Conservation (phyloP, 2,888 invertebrate genomes). For the Aricia artaxerxes region DNA sequence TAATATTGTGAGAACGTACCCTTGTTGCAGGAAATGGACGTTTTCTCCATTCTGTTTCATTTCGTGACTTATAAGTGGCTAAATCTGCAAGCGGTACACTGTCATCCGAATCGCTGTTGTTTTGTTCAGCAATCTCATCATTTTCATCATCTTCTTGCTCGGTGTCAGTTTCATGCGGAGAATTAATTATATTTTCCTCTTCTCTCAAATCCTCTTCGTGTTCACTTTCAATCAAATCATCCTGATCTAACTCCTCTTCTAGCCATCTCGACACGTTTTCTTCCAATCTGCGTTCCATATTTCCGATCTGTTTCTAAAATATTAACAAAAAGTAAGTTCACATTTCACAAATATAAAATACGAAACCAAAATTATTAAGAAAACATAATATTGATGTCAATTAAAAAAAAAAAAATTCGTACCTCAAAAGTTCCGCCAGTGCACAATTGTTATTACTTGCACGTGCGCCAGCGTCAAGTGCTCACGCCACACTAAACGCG, state of each 20-base stretch:
- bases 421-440: not conserved
- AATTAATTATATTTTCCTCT: constrained; percentile 5
- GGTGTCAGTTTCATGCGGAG: not conserved
- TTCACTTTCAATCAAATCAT: constrained; percentile 24
- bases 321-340: no score
- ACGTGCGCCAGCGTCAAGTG: no score
- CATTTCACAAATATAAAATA: no score
- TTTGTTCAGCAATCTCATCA: constrained; percentile 16
- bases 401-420: no score
- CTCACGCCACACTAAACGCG: no score
- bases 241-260: constrained; percentile 44
- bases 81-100: not conserved
- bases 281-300: no score
- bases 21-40: not conserved
- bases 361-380: no score
- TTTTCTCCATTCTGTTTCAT: no score
- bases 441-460: not conserved
- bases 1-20: constrained; percentile 17
- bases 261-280: no score
- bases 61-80: not conserved
- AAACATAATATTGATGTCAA: no score
- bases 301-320: no score
- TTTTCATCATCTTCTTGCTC: constrained; percentile 1
- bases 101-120: constrained; percentile 16
- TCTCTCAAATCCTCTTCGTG: constrained; percentile 17